Evolutionary conservation across 2,113 vertebrate genomes (phyloP).

Genomic region (Empidonax traillii): DNA sequence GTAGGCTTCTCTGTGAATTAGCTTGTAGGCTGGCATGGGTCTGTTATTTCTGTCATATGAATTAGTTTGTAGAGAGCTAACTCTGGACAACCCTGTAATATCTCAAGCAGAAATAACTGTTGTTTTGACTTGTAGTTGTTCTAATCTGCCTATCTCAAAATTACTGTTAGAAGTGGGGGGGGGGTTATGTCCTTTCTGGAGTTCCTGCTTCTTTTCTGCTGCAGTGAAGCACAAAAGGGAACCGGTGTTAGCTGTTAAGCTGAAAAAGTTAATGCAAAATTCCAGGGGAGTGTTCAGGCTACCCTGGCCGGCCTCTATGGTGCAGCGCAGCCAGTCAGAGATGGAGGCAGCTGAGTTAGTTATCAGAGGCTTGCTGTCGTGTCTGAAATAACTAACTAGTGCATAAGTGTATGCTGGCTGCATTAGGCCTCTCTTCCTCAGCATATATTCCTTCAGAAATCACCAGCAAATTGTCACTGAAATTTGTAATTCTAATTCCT

Average conservation of each 20-base stretch:
- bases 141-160: not conserved
- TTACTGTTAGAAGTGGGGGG: not conserved
- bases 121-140: not conserved
- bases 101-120: not conserved
- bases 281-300: not conserved
- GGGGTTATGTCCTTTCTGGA: not conserved
- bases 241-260: not conserved
- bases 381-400: not conserved
- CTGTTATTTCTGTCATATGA: not conserved
- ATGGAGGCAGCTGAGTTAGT: not conserved
- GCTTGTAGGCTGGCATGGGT: not conserved
- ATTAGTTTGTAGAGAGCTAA: not conserved
- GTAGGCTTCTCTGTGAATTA: not conserved
- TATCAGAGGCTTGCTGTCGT: not conserved
- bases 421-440: not conserved
- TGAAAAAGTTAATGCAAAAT: not conserved
- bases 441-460: not conserved
- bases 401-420: not conserved
- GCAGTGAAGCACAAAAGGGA: not conserved
- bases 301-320: not conserved
- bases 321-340: not conserved
- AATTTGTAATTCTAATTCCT: constrained; percentile 23
- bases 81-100: not conserved
- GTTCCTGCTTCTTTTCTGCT: not conserved
- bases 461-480: not conserved